Evolutionary conservation across 2,888 invertebrate genomes (phyloP).

Genomic region (Bellardia bayeri): DNA sequence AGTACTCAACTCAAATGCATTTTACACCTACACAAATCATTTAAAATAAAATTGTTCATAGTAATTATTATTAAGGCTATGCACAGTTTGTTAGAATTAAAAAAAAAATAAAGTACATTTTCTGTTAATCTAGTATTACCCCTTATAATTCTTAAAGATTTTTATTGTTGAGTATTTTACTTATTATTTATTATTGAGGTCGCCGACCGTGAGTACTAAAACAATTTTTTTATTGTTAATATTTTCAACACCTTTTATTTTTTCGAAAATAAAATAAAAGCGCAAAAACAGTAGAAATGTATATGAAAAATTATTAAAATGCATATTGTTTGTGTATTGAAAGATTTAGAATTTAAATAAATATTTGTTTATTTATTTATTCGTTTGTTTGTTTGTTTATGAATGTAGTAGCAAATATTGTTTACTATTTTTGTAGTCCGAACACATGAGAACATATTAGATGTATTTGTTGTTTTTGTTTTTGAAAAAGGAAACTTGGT

Average conservation of each 20-base stretch:
- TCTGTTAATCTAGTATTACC: too few relatives aligned
- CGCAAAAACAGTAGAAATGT: conserved; percentile 25
- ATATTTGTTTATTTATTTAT: conserved; percentile 8
- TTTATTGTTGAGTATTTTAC: not conserved
- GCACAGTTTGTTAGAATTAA: not conserved
- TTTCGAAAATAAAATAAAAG: not conserved
- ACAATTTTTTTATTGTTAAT: conserved; percentile 23
- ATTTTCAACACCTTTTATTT: conserved; percentile 53
- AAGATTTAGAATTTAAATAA: not conserved
- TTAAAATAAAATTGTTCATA: not conserved
- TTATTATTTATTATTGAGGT: conserved; percentile 66
- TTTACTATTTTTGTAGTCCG: conserved; percentile 56
- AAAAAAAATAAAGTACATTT: not conserved
- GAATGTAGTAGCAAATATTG: conserved; percentile 33
- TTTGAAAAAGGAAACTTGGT: conserved; percentile 61
- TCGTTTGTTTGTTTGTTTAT: conserved; percentile 11
- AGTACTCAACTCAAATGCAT: conserved; percentile 4
- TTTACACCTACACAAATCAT: conserved; percentile 36
- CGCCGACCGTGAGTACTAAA: conserved; percentile 59
- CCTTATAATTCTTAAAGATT: not conserved
- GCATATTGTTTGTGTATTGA: conserved; percentile 10
- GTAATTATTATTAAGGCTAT: not conserved
- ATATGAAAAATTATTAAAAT: conserved; percentile 10
- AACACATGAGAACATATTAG: conserved; percentile 11
- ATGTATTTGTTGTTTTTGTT: not conserved